Evolutionary conservation across 2,797 vertebrate genomes (phyloP), one percentile per base, ranked within the genome.

Genomic region (Anomalospiza imberbis): DNA sequence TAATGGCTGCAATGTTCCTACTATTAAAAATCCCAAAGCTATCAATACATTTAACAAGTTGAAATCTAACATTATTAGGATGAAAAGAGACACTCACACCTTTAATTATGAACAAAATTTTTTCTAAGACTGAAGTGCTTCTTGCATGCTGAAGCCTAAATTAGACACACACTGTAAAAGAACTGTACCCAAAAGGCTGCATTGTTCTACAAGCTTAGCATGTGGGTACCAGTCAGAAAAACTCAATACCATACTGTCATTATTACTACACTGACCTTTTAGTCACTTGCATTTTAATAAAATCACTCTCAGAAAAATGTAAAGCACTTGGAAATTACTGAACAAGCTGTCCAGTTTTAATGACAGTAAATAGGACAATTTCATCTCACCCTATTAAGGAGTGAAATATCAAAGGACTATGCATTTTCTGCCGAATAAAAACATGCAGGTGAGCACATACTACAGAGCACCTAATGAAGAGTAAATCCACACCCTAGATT

Each of bases 401-500:
- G 16, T 2, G 13, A 75, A 44, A 9, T 89, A 81, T 40, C 54
- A 94, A 92, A 94, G 50, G 16, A 50, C 28, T 38, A 31, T 0
- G n/a, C 9, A 31, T 55, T 86, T 78, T 95, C 61, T 66, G 44
- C 34, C 85, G 45, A 80, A 89, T 50, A 63, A 74, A 82, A 87
- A 71, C 47, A 85, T 0, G 15, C 22, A 45, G 40, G 58, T 77
- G 66, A 94, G 88, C 47, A 84, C 70, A 61, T 32, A 71, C 42
- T 77, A 73, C 51, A 81, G 19, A 83, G 22, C 13, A 91, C 38
- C 65, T 72, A 88, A 36, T 0, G 65, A 68, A 67, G 75, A 67
- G 53, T 50, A 91, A 92, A 94, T 50, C 82, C 88, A 93, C 83
- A 74, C 76, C 89, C 85, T 66, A 50, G 22, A 65, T 51, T 75